Conservation (phyloP, 2,113 vertebrate species). For the Rhynchopsitta pachyrhyncha region DNA sequence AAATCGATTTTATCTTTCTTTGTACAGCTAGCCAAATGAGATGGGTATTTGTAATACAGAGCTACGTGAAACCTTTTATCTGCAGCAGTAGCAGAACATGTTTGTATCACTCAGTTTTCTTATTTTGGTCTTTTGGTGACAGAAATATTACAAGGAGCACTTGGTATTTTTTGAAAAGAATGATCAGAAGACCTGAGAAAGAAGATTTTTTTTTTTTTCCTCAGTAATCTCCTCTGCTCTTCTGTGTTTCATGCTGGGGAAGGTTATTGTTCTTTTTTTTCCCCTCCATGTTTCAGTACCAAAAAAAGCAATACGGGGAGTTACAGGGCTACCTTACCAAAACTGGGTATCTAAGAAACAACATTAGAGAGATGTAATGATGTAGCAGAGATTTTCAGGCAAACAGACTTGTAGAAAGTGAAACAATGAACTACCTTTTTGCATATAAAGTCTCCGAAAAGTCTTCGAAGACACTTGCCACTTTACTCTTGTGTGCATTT, state of each 20-base stretch:
- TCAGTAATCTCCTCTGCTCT: background rate
- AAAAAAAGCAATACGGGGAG: background rate
- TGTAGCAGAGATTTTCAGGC: background rate
- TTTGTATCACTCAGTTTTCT: background rate
- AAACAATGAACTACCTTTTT: background rate
- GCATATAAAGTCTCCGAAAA: background rate
- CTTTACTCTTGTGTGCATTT: background rate
- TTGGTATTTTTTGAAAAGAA: background rate
- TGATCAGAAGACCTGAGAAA: background rate
- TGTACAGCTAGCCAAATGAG: background rate
- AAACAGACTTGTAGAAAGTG: background rate
- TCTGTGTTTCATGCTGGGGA: background rate
- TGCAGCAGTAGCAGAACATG: background rate
- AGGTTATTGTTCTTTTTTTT: background rate
- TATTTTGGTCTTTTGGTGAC: background rate
- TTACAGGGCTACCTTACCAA: background rate
- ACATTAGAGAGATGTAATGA: background rate
- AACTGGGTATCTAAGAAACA: background rate
- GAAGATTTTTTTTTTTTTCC: background rate
- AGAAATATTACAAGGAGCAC: background rate
- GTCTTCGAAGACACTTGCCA: background rate
- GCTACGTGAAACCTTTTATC: background rate
- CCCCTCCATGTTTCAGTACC: background rate
- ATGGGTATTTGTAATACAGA: background rate
- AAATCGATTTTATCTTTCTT: background rate